These are phyloP conservation scores for Epinotia demarniana DNA, from an alignment of 2,888 invertebrate genomes.

Conservation along the genomic window DNA sequence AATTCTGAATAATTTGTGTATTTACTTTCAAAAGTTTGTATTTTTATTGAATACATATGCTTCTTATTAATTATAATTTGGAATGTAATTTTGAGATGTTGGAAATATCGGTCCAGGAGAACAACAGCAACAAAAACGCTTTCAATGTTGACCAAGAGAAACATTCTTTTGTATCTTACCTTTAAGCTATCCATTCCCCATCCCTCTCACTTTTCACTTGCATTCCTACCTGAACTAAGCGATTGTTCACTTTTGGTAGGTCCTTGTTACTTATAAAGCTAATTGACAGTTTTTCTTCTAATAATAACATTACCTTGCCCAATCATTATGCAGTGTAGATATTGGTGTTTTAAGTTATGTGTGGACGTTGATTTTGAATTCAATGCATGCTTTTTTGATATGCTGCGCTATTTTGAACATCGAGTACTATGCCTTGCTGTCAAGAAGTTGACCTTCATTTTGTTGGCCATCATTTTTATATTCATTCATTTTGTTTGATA, in stretches of 20 bases:
- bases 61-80: no score
- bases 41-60: no score
- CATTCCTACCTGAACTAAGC: not conserved
- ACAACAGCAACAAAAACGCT: no score
- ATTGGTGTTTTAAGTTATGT: constrained; percentile 58
- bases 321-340: constrained; percentile 43
- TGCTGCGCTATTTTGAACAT: constrained; percentile 80
- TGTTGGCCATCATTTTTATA: constrained; percentile 93
- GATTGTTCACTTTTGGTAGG: not conserved
- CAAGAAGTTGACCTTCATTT: constrained; percentile 98
- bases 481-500: constrained; percentile 83
- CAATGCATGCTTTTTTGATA: constrained; percentile 81
- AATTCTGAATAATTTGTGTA: no score
- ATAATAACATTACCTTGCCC: constrained; percentile 33
- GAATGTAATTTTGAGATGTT: no score
- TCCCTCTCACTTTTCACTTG: not conserved
- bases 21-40: no score
- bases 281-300: constrained; percentile 3
- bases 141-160: no score
- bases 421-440: constrained; percentile 87
- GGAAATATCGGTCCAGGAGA: no score
- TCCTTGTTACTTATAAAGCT: not conserved
- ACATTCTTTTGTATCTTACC: no score
- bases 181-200: not conserved
- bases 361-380: constrained; percentile 63